Base-by-base conservation (phyloP, 2,797 vertebrate species). In the Mormyrops boulengeri region DNA sequence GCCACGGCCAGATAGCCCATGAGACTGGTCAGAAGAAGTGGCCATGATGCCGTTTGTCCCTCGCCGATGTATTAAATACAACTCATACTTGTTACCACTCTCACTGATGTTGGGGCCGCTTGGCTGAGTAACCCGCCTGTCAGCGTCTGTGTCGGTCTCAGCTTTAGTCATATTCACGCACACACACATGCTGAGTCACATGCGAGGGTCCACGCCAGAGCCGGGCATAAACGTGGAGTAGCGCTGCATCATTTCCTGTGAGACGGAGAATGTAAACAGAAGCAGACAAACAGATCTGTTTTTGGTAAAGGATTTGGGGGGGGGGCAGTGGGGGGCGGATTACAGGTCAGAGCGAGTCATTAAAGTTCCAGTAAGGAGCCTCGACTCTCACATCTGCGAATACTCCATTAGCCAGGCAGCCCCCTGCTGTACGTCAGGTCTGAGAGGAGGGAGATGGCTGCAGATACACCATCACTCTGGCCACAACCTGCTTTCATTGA, bases 171-270 rank as follows among this genome's bases (percentile, higher is more conserved):
- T 55, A 12, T 41, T 44, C 41, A 47, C 1, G 11, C 73, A n/a
- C 73, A 80, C 34, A 41, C 34, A 49, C 57, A 44, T 9, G 62
- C 80, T 19, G 55, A 87, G 57, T 69, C 84, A 53, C 50, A 44
- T 19, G 2, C 19, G 17, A 44, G 26, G 17, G 30, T 19, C 30
- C 86, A 9, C 0, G 19, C 49, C n/a, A 44, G 80, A 88, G 38
- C 60, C 44, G 77, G 34, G 88, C 73, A 62, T 30, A 44, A 89
- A 47, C 62, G 85, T 69, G 41, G 85, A 60, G 38, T 85, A 73
- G 41, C 7, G 90, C 86, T 69, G 88, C 88, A 89, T 90, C 90
- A 89, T 90, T 90, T 90, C 90, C 90, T 90, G 88, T 84, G 69
- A 69, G 90, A 66, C 30, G 0, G 52, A 87, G 85, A 90, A 89